These are phyloP conservation scores for Aurelia sp. DNA, from an alignment of 30 jellyfish, hydroid and myxozoan genomes.

Conservation along the genomic window DNA sequence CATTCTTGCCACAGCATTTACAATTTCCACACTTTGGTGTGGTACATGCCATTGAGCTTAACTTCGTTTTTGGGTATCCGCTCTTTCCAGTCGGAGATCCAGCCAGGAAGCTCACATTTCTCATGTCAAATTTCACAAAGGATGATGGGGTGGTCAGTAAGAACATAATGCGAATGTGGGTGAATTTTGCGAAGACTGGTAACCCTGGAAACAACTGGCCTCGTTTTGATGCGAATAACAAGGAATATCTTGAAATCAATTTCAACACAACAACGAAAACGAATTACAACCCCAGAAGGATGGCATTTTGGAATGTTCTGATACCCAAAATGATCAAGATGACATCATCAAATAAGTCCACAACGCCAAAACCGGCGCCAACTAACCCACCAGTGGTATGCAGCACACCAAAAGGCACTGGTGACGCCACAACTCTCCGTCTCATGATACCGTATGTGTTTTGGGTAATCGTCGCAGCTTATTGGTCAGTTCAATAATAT, in stretches of 20 bases:
- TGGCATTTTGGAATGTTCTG: constrained; percentile 41
- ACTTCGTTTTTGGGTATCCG: constrained; percentile 31
- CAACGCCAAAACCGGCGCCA: no score
- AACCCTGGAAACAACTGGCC: constrained; percentile 37
- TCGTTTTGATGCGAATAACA: not conserved
- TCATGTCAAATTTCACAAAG: constrained; percentile 3
- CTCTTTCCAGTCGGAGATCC: not conserved
- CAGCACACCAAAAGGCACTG: no score
- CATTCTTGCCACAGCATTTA: constrained; percentile 30
- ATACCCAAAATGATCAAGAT: constrained; percentile 6
- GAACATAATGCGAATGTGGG: constrained; percentile 60
- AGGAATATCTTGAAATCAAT: constrained; percentile 6
- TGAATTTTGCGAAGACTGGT: constrained; percentile 53
- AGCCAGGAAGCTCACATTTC: not conserved
- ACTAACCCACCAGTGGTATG: no score
- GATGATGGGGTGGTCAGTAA: constrained; percentile 10
- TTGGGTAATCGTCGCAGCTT: no score
- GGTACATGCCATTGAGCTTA: constrained; percentile 33
- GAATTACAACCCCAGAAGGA: constrained; percentile 48
- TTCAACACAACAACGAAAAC: constrained; percentile 1
- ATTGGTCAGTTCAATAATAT: no score
- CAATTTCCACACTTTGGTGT: constrained; percentile 19
- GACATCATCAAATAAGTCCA: not conserved
- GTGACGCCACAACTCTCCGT: no score
- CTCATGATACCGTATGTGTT: no score